Evolutionary conservation across 64 coral and sea anemone species (phyloP), one percentile per base, ranked within the genome.

Genomic region (Acropora tenuis): DNA sequence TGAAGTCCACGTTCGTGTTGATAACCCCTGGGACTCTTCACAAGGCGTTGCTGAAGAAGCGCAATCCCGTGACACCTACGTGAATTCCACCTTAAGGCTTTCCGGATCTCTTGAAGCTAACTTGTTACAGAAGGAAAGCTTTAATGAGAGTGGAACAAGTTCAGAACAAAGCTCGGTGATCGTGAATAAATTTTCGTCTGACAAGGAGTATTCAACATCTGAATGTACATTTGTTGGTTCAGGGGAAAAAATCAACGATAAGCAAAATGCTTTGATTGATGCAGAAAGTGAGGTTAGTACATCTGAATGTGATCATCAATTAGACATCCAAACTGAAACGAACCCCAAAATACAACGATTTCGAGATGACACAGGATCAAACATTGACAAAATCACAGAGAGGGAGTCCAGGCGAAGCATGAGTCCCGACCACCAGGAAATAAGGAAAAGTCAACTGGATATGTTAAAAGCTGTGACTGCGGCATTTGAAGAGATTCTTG

Each of bases 401-500:
- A 66, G 8, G 17, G 58, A 68, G 19, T 47, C 58, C 30, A 30
- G 30, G 30, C 30, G 49, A 20, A 80, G 50, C 1, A 15, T 16
- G 8, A 71, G n/a, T 6, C 17, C 47, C 13, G 17, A 49, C 18
- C 69, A 47, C 10, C 43, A 79, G 4, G 76, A 91, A 48, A 63
- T 97, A 2, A 94, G 83, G 13, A 91, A 48, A 59, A 97, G 95
- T 79, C 92, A 97, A 74, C 71, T 78, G 20, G 95, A 97, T 20
- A 93, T 97, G 4, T 83, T 97, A 9, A 93, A 94, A 43, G 95
- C 95, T 47, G 95, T 97, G 2, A 97, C 88, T 15, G 95, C 80
- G 8, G 95, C 95, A 0, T 97, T 97, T 52, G 82, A 97, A 52
- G 77, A 88, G 59, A 94, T 96, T 18, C 76, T 89, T n/a, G 90